A percentile compares a stretch with the other conserved stretches of the same genome.
Evolutionary conservation across 1,140 invertebrate genomes (phyloP).

Genomic region (Mycetomoellerius zeteki): DNA sequence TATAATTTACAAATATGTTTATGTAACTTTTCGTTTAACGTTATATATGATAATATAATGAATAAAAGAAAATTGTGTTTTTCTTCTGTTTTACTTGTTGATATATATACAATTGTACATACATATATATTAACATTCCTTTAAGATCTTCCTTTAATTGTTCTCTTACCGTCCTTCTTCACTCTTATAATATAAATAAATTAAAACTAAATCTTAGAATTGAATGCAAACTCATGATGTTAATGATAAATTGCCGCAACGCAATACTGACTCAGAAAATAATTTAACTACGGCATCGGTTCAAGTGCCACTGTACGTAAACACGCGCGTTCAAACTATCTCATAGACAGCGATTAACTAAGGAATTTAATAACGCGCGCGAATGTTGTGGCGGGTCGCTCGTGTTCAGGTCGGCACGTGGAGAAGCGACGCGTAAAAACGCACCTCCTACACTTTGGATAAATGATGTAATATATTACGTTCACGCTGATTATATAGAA

Average conservation of each 20-base stretch:
- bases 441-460: neutral
- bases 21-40: too few relatives aligned
- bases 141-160: neutral
- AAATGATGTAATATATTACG: constrained; percentile 9
- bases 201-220: neutral
- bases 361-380: constrained; percentile 45
- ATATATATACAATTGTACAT: too few relatives aligned
- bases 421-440: neutral
- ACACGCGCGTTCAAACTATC: neutral
- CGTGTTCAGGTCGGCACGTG: neutral
- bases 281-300: neutral
- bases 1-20: too few relatives aligned
- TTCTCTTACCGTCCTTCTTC: neutral
- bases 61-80: too few relatives aligned
- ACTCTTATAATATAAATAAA: neutral
- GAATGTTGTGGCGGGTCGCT: neutral
- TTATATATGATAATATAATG: too few relatives aligned
- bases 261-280: neutral
- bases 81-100: too few relatives aligned
- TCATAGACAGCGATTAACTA: constrained; percentile 6
- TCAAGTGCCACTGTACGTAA: neutral
- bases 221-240: neutral
- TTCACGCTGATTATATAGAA: neutral
- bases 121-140: neutral
- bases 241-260: constrained; percentile 21